These are phyloP conservation scores for Raja brachyura DNA, from an alignment of 2,113 vertebrate genomes.

Conservation along the genomic window DNA sequence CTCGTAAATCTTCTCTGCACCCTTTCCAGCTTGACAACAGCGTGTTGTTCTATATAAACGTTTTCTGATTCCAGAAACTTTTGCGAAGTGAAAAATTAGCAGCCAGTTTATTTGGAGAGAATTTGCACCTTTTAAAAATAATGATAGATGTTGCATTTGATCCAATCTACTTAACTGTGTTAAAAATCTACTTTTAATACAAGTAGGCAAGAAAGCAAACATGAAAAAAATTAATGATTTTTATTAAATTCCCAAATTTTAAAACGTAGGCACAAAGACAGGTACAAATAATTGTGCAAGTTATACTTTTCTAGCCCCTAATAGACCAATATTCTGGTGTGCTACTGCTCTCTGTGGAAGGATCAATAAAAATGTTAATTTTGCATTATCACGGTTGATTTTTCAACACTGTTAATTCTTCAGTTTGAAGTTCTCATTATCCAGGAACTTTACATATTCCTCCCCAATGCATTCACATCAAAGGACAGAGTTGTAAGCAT, in stretches of 20 bases:
- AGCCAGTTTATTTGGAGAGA: not conserved
- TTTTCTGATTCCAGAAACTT: not conserved
- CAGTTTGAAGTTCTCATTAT: not conserved
- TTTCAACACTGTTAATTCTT: not conserved
- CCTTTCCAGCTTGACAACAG: not conserved
- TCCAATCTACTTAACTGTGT: not conserved
- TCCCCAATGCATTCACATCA: not conserved
- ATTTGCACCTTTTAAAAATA: not conserved
- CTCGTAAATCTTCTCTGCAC: too few relatives aligned
- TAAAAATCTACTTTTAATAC: not conserved
- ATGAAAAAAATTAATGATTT: not conserved
- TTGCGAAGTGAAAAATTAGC: not conserved
- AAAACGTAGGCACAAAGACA: not conserved
- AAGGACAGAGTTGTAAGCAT: not conserved
- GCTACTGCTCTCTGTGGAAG: not conserved
- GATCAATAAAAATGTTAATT: not conserved
- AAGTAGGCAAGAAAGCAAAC: not conserved
- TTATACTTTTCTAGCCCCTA: not conserved
- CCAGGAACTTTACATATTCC: not conserved
- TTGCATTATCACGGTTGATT: not conserved
- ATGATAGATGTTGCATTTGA: not conserved
- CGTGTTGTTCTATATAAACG: not conserved
- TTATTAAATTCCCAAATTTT: not conserved
- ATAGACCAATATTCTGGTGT: not conserved
- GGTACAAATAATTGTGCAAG: not conserved